Conservation (phyloP, 2,797 vertebrate genomes). For the Dermochelys coriacea region DNA sequence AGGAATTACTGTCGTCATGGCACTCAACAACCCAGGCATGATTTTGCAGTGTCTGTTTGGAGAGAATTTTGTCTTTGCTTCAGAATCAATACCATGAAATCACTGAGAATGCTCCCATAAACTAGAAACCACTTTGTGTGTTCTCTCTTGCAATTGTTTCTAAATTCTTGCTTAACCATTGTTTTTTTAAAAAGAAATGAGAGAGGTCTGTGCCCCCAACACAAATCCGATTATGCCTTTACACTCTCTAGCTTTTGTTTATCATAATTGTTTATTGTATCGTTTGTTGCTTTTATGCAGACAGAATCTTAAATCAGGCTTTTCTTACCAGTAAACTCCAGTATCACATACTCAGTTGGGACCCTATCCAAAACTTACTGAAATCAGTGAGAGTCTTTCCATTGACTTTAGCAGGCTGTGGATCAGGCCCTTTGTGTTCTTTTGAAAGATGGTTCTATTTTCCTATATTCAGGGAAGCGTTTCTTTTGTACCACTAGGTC, state of each 20-base stretch:
- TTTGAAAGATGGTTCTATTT: background rate
- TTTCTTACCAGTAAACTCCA: background rate
- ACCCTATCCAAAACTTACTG: background rate
- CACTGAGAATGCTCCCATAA: background rate
- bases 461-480: background rate
- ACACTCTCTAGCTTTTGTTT: background rate
- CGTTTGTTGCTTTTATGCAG: background rate
- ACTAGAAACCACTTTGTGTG: background rate
- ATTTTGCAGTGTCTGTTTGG: background rate
- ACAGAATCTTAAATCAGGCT: background rate
- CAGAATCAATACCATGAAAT: accelerated
- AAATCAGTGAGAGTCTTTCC: background rate
- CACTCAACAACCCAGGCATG: background rate
- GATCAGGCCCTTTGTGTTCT: background rate
- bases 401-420: background rate
- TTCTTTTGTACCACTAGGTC: background rate
- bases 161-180: background rate
- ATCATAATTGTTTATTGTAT: background rate
- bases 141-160: background rate
- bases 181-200: background rate
- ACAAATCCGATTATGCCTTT: background rate
- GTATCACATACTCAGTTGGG: background rate
- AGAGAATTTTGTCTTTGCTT: background rate
- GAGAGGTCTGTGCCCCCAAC: background rate
- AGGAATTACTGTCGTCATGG: background rate